Base-by-base conservation (phyloP, 2,113 vertebrate genomes). In the Ellobius talpinus region DNA sequence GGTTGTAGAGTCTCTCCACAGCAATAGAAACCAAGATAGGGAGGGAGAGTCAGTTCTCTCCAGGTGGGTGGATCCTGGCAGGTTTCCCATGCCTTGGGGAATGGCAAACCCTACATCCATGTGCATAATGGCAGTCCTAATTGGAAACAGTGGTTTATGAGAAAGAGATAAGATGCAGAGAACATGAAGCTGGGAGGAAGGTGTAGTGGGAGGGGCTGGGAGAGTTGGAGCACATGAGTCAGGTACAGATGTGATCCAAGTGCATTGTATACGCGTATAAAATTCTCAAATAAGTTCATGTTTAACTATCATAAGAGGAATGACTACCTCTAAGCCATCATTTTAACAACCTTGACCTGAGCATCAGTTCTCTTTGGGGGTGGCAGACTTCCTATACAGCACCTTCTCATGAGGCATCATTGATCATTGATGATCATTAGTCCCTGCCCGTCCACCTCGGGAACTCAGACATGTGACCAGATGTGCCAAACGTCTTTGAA, bases 361-460 rank as follows among this genome's bases (percentile, higher is more conserved):
- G 0, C 55, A 26, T 52, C 84, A 36, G 33, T 63, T 55, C 55
- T 9, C 17, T 21, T 70, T 4, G 12, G 33, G 21, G 16, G 1
- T 4, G 3, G 19, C 12, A 61, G 36, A 33, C 47, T 89, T 39
- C 39, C 82, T 5, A 63, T 2, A 45, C 5, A 65, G 72, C 45
- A 55, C 7, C 24, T 52, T 29, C 33, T 68, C 36, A 24, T 16
- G 17, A 21, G 76, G 24, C 8, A 14, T 17, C 52, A n/a, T 58
- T 58, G 58, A 21, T 21, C 58, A 58, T 21, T 58, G 58, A 58
- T 21, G 58, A 11, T 13, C 45, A 47, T 63, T 0, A 42, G 14
- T 36, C 84, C 21, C 26, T 24, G 7, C 7, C 24, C 2, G 7
- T 0, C 9, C 78, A 29, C 8, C 39, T 21, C 0, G 2, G 33